Percentiles rank a stretch among this genome's conserved stretches.
These are phyloP conservation scores for Eulimnadia texana DNA, from an alignment of 1,140 invertebrate species.

Conservation along the genomic window DNA sequence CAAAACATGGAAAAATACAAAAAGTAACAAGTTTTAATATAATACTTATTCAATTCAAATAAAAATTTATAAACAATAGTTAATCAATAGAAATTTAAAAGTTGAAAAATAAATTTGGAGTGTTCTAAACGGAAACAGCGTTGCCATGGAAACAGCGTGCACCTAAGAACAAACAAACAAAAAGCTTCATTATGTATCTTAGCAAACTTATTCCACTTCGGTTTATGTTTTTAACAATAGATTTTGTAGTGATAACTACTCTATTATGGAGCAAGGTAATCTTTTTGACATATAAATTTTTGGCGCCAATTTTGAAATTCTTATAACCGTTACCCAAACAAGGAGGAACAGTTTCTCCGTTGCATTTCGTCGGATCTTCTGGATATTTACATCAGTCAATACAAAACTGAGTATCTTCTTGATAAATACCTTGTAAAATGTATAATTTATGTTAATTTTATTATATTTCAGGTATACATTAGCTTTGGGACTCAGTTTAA, in stretches of 20 bases:
- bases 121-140: background rate
- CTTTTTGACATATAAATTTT: no score
- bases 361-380: background rate
- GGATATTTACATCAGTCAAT: background rate
- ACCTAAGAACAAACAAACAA: no score
- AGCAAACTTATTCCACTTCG: background rate
- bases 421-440: background rate
- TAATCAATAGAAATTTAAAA: no score
- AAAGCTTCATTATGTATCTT: background rate
- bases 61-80: no score
- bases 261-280: conserved; percentile 8
- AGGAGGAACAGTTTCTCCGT: conserved; percentile 1
- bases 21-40: no score
- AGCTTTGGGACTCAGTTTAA: background rate
- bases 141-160: background rate
- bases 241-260: background rate
- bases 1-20: no score
- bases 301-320: no score
- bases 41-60: no score
- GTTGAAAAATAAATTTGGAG: no score
- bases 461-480: background rate
- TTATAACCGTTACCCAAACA: no score
- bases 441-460: background rate
- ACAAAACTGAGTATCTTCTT: background rate
- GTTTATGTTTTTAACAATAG: background rate